These are phyloP conservation scores for Chalcosyrphus nemorum DNA, from an alignment of 2,888 invertebrate genomes.

Conservation along the genomic window DNA sequence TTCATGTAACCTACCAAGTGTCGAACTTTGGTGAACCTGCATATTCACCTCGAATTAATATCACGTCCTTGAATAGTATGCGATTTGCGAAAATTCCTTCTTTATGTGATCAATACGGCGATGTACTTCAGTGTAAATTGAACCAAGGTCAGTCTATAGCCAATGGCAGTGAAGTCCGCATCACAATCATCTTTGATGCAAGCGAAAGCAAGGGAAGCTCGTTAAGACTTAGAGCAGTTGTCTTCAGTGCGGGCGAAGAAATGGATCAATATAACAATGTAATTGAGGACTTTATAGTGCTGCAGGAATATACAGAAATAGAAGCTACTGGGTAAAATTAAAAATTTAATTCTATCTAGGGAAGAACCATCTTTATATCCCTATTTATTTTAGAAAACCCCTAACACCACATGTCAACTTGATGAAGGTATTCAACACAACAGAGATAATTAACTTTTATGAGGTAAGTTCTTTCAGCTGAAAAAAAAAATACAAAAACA, in stretches of 20 bases:
- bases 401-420: constrained; percentile 78
- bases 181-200: constrained; percentile 79
- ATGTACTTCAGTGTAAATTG: constrained; percentile 79
- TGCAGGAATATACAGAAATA: constrained; percentile 80
- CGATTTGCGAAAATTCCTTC: constrained; percentile 80
- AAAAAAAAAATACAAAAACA: neutral
- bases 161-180: constrained; percentile 76
- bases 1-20: constrained; percentile 80
- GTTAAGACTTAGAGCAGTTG: constrained; percentile 78
- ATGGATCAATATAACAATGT: constrained; percentile 77
- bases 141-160: constrained; percentile 79
- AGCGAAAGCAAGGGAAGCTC: constrained; percentile 77
- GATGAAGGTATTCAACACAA: constrained; percentile 77
- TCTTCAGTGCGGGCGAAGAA: constrained; percentile 81
- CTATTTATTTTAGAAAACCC: constrained; percentile 78
- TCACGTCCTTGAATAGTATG: constrained; percentile 81
- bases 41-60: constrained; percentile 82
- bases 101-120: constrained; percentile 77
- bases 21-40: constrained; percentile 83
- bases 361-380: too few species aligned
- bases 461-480: constrained; percentile 75
- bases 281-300: constrained; percentile 76
- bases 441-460: constrained; percentile 79
- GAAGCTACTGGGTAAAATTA: constrained; percentile 80
- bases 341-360: too few species aligned